These are phyloP conservation scores for Semicossyphus pulcher DNA, from an alignment of 2,113 vertebrate genomes.

Conservation along the genomic window DNA sequence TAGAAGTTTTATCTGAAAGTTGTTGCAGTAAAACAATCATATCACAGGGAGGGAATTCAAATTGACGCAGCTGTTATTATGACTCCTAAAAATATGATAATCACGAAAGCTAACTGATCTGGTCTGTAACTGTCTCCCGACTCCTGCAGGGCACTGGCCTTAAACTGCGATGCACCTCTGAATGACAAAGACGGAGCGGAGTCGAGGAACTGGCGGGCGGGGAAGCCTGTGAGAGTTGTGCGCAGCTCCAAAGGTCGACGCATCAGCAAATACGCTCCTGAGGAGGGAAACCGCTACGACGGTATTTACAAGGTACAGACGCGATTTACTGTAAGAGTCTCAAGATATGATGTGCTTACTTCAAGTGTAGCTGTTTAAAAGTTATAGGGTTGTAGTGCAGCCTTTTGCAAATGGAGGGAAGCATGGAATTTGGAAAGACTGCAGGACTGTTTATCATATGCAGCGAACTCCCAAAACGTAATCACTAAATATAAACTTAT, in stretches of 20 bases:
- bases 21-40: no score
- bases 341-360: background rate
- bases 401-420: slow-evolving; percentile 3
- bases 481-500: no score
- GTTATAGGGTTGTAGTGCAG: no score
- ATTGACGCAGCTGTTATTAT: no score
- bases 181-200: slow-evolving; percentile 98
- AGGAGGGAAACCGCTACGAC: slow-evolving; percentile 99
- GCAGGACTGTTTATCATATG: no score
- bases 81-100: no score
- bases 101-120: no score
- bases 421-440: no score
- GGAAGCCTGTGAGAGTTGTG: slow-evolving; percentile 96
- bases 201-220: slow-evolving; percentile 97
- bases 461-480: no score
- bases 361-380: background rate
- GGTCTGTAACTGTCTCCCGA: slow-evolving; percentile 10
- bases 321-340: background rate
- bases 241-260: slow-evolving; percentile 97
- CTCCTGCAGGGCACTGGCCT: slow-evolving; percentile 91
- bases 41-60: no score
- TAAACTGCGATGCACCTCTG: slow-evolving; percentile 97
- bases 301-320: slow-evolving; percentile 96
- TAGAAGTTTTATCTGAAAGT: no score
- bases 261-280: slow-evolving; percentile 98